Conservation (phyloP, 2,113 vertebrate species). For the human region DNA sequence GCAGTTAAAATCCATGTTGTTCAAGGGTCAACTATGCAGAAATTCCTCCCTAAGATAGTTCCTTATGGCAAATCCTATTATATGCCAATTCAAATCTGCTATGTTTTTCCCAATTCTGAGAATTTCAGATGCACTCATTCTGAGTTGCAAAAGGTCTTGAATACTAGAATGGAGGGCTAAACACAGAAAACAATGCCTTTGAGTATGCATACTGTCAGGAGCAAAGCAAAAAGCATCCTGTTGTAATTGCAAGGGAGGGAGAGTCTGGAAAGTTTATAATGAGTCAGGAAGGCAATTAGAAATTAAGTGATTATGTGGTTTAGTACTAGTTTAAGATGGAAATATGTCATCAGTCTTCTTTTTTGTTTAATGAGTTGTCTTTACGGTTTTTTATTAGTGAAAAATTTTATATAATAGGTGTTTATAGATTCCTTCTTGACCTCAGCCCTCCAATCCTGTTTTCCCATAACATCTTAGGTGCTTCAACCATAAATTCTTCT, state of each 20-base stretch:
- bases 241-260: neutral
- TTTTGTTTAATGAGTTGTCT: constrained; percentile 38
- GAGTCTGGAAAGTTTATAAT: neutral
- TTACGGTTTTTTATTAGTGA: neutral
- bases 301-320: neutral
- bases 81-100: neutral
- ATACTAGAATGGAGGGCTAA: neutral
- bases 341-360: neutral
- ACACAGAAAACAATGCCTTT: neutral
- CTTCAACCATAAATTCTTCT: constrained; percentile 29
- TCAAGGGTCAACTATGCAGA: neutral
- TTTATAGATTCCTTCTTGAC: neutral
- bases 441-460: neutral
- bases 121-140: neutral
- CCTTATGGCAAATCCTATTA: neutral
- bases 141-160: constrained; percentile 2
- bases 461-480: neutral
- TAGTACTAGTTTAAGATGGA: neutral
- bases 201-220: neutral
- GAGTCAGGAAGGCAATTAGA: neutral
- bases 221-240: neutral
- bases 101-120: neutral
- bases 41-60: neutral
- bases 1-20: neutral
- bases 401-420: neutral